Conservation (phyloP, 2,888 invertebrate genomes). For the Acheta domesticus region DNA sequence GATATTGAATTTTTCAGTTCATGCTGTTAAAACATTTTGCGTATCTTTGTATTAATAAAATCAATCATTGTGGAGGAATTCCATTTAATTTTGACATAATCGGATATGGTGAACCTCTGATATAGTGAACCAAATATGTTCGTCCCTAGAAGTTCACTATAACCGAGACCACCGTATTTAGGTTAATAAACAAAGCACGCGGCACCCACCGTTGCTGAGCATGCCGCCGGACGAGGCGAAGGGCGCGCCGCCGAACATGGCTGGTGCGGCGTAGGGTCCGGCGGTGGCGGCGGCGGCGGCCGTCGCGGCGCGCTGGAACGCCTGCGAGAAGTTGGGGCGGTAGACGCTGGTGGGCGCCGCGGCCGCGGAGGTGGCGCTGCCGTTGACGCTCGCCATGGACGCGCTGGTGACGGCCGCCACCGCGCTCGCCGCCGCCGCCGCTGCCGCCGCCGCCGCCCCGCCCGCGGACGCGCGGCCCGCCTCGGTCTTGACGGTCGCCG, state of each 20-base stretch:
- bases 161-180: no score
- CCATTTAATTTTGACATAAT: no score
- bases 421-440: conserved; percentile 24
- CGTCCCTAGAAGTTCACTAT: no score
- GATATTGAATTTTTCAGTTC: no score
- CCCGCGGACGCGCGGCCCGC: not conserved
- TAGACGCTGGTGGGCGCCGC: conserved; percentile 64
- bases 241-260: conserved; percentile 32
- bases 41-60: no score
- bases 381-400: conserved; percentile 40
- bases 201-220: conserved; percentile 47
- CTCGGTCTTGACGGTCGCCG: conserved; percentile 52
- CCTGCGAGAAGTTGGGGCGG: conserved; percentile 68
- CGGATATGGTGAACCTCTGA: no score
- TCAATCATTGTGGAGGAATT: no score
- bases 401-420: conserved; percentile 6
- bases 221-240: conserved; percentile 43
- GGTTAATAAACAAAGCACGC: not conserved
- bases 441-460: conserved; percentile 26
- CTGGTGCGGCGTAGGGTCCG: conserved; percentile 30
- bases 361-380: conserved; percentile 42
- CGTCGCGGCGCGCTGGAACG: conserved; percentile 61
- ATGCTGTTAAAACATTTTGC: no score
- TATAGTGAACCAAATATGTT: no score
- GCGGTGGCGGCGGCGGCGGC: conserved; percentile 49